Evolutionary conservation across 2,797 vertebrate species (phyloP).

Genomic region (Melanotaenia parkinsoni): DNA sequence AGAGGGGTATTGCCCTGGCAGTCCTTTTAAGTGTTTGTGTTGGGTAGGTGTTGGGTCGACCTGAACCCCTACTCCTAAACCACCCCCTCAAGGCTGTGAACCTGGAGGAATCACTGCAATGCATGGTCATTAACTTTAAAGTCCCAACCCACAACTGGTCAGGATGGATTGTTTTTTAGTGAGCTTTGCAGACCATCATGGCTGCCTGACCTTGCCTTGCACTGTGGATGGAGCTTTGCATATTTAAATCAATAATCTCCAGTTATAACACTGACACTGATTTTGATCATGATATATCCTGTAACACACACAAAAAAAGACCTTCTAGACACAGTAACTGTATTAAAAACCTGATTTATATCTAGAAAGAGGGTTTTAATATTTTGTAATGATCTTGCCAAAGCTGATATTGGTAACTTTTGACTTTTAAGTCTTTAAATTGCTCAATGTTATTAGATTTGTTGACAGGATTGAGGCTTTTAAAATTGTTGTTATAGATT

Average conservation of each 20-base stretch:
- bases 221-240: background rate
- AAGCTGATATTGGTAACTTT: background rate
- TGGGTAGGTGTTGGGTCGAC: no score
- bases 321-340: background rate
- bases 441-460: background rate
- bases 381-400: background rate
- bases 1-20: no score
- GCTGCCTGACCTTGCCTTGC: background rate
- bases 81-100: no score
- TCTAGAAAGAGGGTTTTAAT: no score
- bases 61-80: no score
- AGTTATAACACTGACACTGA: background rate
- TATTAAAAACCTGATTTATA: background rate
- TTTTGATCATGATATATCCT: background rate
- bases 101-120: no score
- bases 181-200: background rate
- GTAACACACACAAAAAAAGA: background rate
- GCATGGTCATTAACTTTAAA: background rate
- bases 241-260: background rate
- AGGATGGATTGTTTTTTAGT: background rate
- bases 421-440: background rate
- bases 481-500: conserved; percentile 17
- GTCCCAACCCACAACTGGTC: background rate
- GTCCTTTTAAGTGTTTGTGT: no score
- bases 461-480: conserved; percentile 8